A percentile compares a stretch with the other conserved stretches of the same genome.
phyloP scores from a whole-genome alignment of 2,797 vertebrate genomes.

The Rhyacichthys aspro region DNA sequence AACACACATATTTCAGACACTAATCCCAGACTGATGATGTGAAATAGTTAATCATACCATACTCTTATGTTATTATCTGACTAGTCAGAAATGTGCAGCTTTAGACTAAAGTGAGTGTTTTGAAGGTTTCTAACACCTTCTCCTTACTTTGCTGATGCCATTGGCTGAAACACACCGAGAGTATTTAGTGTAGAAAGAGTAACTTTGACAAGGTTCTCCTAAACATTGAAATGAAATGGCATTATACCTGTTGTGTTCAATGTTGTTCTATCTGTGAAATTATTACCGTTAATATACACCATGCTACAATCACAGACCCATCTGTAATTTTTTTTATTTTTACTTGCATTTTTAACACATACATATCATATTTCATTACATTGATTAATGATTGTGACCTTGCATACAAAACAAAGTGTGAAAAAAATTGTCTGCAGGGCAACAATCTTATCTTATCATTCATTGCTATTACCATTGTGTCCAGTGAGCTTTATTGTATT shows the following conservation, averaged over 20 bases:
- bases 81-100: constrained; percentile 31
- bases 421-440: constrained; percentile 4
- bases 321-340: not conserved
- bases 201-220: too few relatives aligned
- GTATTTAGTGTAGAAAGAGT: too few relatives aligned
- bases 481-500: constrained; percentile 13
- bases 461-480: constrained; percentile 11
- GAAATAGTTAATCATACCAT: constrained; percentile 52
- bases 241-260: too few relatives aligned
- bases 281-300: not conserved
- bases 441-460: constrained; percentile 21
- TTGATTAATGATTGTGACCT: not conserved
- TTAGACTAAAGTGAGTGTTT: not conserved
- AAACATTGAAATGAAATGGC: too few relatives aligned
- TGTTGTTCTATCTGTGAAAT: too few relatives aligned
- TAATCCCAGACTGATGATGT: constrained; percentile 54
- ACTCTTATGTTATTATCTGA: constrained; percentile 43
- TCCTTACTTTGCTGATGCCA: not conserved
- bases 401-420: constrained; percentile 12
- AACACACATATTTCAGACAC: constrained; percentile 53
- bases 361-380: not conserved
- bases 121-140: too few relatives aligned
- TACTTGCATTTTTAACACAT: not conserved
- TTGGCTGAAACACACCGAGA: not conserved
- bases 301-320: not conserved